These are phyloP conservation scores for Pseudopipra pipra DNA, from an alignment of 2,113 vertebrate genomes.

Conservation along the genomic window DNA sequence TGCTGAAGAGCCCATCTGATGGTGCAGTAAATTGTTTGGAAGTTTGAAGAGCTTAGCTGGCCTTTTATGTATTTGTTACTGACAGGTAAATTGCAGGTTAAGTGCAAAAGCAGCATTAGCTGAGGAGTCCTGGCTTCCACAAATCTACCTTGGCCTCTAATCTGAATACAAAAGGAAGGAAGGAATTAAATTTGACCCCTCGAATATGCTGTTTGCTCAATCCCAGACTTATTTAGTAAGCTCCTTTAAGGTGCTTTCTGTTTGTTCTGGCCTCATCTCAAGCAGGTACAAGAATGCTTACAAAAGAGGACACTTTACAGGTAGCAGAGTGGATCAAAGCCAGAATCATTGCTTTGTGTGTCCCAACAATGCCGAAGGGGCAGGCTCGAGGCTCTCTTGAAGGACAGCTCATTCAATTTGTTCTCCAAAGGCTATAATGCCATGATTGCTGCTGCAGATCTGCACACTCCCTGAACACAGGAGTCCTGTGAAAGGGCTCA, in stretches of 20 bases:
- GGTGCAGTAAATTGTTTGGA: constrained; percentile 63
- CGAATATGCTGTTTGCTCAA: constrained; percentile 84
- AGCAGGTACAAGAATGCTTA: constrained; percentile 72
- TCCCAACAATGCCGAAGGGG: background rate
- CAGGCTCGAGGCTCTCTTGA: constrained; percentile 10
- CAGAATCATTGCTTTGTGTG: background rate
- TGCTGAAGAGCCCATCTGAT: constrained; percentile 30
- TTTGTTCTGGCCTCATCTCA: constrained; percentile 75
- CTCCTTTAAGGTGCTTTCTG: constrained; percentile 75
- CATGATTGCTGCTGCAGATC: background rate
- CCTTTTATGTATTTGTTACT: constrained; percentile 78
- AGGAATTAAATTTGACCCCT: constrained; percentile 91
- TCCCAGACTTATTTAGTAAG: constrained; percentile 74
- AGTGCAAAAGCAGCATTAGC: constrained; percentile 91
- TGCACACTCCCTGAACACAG: fast-evolving
- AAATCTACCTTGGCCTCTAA: constrained; percentile 94
- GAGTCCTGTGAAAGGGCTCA: background rate
- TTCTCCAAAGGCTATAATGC: background rate
- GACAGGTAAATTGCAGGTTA: constrained; percentile 98
- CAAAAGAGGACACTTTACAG: constrained; percentile 69
- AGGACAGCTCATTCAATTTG: constrained; percentile 52
- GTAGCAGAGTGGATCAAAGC: constrained; percentile 69
- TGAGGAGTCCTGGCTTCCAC: constrained; percentile 83
- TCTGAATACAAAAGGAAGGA: constrained; percentile 92
- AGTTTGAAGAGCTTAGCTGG: constrained; percentile 55